A percentile compares a stretch with the other conserved stretches of the same genome.
These are phyloP conservation scores for Leuciscus idus DNA, from an alignment of 2,113 vertebrate genomes.

Conservation along the genomic window DNA sequence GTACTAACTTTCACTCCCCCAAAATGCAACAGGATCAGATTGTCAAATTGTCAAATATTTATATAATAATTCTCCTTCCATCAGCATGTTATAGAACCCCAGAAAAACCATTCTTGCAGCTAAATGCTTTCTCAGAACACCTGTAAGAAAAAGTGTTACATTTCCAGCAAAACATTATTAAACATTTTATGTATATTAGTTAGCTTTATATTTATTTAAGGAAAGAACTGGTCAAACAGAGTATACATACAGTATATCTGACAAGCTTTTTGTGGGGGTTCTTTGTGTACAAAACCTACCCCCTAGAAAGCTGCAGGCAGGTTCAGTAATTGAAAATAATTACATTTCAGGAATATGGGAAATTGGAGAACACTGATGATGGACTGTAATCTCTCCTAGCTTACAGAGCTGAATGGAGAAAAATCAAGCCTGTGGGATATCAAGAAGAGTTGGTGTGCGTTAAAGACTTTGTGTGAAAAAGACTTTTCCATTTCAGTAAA, in stretches of 20 bases:
- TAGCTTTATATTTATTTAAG: conserved; percentile 24
- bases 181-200: conserved; percentile 9
- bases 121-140: conserved; percentile 9
- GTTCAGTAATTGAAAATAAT: conserved; percentile 68
- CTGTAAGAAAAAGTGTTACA: background rate
- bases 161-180: conserved; percentile 1
- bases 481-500: conserved; percentile 19
- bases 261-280: conserved; percentile 21
- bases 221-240: background rate
- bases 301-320: conserved; percentile 54
- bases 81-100: background rate
- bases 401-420: conserved; percentile 32
- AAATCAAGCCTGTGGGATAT: conserved; percentile 30
- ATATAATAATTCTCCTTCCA: background rate
- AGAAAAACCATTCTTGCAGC: background rate
- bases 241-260: background rate
- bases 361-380: conserved; percentile 63
- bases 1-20: background rate
- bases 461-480: conserved; percentile 3
- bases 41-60: conserved; percentile 11
- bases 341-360: conserved; percentile 63
- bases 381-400: conserved; percentile 37
- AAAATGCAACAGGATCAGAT: background rate
- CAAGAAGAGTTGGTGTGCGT: conserved; percentile 24
- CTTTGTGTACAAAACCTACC: conserved; percentile 51